Evolutionary conservation across 1,140 invertebrate species (phyloP).

Genomic region (Drosophila lacertosa): DNA sequence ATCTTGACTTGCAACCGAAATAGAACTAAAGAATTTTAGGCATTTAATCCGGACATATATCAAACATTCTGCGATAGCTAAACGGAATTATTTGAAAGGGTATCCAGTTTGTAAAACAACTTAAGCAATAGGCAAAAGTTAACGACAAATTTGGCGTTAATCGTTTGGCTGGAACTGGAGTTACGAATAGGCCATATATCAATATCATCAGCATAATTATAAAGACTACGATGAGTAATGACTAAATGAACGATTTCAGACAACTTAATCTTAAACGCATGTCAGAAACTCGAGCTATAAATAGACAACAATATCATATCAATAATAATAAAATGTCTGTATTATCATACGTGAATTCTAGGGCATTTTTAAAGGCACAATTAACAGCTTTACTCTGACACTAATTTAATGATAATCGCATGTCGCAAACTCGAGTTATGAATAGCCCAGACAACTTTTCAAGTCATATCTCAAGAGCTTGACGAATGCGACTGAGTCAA

Average conservation of each 20-base stretch:
- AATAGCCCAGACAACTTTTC: neutral
- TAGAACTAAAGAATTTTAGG: neutral
- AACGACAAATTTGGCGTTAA: neutral
- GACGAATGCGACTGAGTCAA: slow-evolving; percentile 7
- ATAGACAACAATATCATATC: neutral
- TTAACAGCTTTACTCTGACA: neutral
- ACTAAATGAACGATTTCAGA: neutral
- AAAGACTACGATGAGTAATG: neutral
- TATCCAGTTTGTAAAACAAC: neutral
- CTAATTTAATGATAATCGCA: neutral
- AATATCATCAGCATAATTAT: slow-evolving; percentile 4
- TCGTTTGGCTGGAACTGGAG: neutral
- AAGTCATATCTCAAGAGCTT: neutral
- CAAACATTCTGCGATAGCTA: too few relatives aligned
- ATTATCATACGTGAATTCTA: neutral
- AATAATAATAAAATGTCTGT: too few relatives aligned
- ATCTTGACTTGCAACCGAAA: neutral
- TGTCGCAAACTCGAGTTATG: slow-evolving; percentile 8
- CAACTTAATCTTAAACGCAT: neutral
- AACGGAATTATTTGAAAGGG: neutral
- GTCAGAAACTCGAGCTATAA: slow-evolving; percentile 6
- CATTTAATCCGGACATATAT: neutral
- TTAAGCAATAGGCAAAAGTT: neutral
- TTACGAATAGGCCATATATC: slow-evolving; percentile 24
- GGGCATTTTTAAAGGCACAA: neutral